Conservation (phyloP, 1,140 invertebrate genomes). For the Tetragonula clypearis region DNA sequence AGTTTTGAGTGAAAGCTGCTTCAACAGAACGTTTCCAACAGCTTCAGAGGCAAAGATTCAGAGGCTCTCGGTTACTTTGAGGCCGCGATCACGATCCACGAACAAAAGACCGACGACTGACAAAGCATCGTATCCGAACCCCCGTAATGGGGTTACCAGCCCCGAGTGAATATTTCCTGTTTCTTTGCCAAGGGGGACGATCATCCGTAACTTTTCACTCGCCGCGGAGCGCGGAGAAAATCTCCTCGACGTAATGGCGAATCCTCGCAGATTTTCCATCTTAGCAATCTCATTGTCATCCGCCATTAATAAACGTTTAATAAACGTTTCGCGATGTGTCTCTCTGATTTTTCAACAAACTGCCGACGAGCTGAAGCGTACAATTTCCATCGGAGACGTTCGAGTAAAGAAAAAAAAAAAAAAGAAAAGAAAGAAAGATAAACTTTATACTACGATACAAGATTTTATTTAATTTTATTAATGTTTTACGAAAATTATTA, state of each 20-base stretch:
- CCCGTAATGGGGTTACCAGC: conserved; percentile 34
- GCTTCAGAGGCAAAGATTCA: neutral
- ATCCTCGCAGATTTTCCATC: neutral
- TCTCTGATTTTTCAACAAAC: neutral
- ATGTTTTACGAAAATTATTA: too few species aligned
- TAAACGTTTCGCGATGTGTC: neutral
- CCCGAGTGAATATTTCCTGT: conserved; percentile 34
- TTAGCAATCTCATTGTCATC: neutral
- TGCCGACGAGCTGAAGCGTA: too few species aligned
- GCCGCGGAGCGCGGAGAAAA: neutral
- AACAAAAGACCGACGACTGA: conserved; percentile 27
- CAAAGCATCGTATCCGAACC: conserved; percentile 26
- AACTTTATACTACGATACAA: too few species aligned
- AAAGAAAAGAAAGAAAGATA: too few species aligned
- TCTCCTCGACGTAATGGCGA: neutral
- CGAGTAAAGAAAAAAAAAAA: too few species aligned
- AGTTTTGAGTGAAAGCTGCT: neutral
- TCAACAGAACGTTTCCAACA: conserved; percentile 4
- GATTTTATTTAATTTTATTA: too few species aligned
- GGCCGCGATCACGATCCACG: conserved; percentile 16
- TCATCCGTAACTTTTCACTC: conserved; percentile 19
- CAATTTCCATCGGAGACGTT: too few species aligned
- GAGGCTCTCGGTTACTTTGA: neutral
- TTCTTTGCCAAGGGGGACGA: conserved; percentile 17
- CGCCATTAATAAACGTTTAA: neutral